These are phyloP conservation scores for Python bivittatus DNA, from an alignment of 2,113 vertebrate genomes.

Conservation along the genomic window DNA sequence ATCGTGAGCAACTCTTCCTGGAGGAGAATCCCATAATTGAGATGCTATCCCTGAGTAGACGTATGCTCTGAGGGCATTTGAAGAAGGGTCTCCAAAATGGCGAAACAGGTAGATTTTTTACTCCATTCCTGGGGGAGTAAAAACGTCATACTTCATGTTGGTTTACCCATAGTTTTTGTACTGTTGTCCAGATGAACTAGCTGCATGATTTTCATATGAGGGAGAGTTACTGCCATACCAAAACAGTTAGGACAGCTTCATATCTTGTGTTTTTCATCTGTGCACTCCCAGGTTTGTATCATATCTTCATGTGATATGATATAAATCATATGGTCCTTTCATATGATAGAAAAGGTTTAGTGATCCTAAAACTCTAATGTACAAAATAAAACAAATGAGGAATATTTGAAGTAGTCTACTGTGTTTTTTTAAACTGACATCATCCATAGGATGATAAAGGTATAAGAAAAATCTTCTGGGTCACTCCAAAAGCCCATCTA, in stretches of 20 bases:
- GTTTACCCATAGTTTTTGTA: background rate
- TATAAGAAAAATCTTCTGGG: background rate
- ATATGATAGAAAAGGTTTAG: background rate
- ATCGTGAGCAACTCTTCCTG: background rate
- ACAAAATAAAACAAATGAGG: background rate
- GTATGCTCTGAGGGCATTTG: background rate
- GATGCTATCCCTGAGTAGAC: background rate
- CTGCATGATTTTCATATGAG: background rate
- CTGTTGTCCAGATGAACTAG: background rate
- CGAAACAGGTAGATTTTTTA: background rate
- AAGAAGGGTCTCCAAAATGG: background rate
- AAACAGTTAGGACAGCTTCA: background rate
- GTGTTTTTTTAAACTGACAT: no score
- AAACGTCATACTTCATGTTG: background rate
- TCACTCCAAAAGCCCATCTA: background rate
- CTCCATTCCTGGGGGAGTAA: background rate
- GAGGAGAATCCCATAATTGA: background rate
- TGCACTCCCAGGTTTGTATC: background rate
- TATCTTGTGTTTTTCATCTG: no score
- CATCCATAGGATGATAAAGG: background rate
- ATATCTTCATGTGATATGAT: background rate
- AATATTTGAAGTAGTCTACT: background rate
- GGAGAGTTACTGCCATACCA: background rate
- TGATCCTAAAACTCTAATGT: no score
- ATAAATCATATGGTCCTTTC: background rate